phyloP scores from a whole-genome alignment of 1,140 invertebrate species.

The Pseudomyrmex cubaensis region DNA sequence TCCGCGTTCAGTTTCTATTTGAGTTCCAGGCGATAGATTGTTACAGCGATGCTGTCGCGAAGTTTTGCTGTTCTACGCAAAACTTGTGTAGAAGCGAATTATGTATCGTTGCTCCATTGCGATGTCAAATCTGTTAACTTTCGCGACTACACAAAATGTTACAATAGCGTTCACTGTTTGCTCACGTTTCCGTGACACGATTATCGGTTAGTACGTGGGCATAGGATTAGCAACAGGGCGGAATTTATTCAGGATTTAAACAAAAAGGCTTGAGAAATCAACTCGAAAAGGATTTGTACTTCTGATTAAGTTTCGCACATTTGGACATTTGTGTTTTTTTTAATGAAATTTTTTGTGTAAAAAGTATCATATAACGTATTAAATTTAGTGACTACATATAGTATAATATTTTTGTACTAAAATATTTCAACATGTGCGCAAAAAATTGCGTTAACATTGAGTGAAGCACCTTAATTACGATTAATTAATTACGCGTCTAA shows the following conservation, averaged over 20 bases:
- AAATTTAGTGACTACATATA: too few species aligned
- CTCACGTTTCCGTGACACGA: constrained; percentile 30
- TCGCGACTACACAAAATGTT: constrained; percentile 37
- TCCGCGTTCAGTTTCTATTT: constrained; percentile 36
- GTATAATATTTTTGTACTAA: background rate
- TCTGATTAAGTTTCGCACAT: too few species aligned
- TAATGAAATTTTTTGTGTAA: too few species aligned
- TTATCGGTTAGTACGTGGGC: constrained; percentile 19
- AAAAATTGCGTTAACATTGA: constrained; percentile 33
- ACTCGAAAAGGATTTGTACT: too few species aligned
- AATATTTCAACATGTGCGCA: background rate
- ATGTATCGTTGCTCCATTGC: constrained; percentile 20
- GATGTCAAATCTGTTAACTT: constrained; percentile 51
- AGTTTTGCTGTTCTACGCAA: constrained; percentile 47
- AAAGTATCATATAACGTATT: too few species aligned
- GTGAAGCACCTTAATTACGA: constrained; percentile 22
- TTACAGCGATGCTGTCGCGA: constrained; percentile 31
- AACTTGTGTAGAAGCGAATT: constrained; percentile 45
- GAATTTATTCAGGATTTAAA: background rate
- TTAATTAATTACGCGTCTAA: background rate
- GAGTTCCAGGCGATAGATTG: constrained; percentile 25
- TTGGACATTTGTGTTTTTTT: too few species aligned
- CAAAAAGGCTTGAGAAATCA: background rate
- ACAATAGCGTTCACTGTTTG: constrained; percentile 19
- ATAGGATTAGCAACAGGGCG: background rate